A percentile compares a stretch with the other conserved stretches of the same genome.
These are phyloP conservation scores for Corapipo altera DNA, from an alignment of 2,113 vertebrate genomes.

Conservation along the genomic window DNA sequence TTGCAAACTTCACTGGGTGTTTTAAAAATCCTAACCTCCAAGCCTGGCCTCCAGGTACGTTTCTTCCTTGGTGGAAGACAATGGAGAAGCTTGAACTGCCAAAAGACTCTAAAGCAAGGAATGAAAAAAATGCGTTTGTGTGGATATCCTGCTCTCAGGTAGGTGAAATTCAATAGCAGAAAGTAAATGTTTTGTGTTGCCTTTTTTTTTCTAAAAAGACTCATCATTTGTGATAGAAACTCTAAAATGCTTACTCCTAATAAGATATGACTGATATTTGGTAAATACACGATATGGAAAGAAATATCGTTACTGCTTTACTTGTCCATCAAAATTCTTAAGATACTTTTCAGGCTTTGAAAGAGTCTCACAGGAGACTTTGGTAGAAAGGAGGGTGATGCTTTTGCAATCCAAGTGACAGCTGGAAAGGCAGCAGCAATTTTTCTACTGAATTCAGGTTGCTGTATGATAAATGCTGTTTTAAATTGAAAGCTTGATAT, in stretches of 20 bases:
- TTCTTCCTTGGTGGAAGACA: not conserved
- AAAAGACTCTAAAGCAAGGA: not conserved
- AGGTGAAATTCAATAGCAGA: not conserved
- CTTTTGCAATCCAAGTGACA: not conserved
- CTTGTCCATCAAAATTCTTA: not conserved
- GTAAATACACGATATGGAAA: not conserved
- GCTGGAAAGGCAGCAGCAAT: slow-evolving; percentile 14
- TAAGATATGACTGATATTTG: not conserved
- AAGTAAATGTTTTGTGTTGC: not conserved
- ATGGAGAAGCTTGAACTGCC: not conserved
- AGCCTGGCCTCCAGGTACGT: not conserved
- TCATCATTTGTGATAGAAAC: not conserved
- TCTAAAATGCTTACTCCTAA: not conserved
- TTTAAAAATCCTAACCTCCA: not conserved
- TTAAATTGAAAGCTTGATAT: not conserved
- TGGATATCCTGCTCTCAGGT: not conserved
- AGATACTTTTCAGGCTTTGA: not conserved
- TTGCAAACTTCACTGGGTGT: not conserved
- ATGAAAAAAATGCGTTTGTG: not conserved
- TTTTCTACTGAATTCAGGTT: slow-evolving; percentile 1
- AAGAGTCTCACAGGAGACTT: not conserved
- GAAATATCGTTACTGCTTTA: not conserved
- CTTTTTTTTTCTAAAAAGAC: not conserved
- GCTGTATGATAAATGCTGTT: not conserved
- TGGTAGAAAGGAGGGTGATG: not conserved